phyloP scores from a whole-genome alignment of 2,888 invertebrate genomes.

The Neoaliturus tenellus region DNA sequence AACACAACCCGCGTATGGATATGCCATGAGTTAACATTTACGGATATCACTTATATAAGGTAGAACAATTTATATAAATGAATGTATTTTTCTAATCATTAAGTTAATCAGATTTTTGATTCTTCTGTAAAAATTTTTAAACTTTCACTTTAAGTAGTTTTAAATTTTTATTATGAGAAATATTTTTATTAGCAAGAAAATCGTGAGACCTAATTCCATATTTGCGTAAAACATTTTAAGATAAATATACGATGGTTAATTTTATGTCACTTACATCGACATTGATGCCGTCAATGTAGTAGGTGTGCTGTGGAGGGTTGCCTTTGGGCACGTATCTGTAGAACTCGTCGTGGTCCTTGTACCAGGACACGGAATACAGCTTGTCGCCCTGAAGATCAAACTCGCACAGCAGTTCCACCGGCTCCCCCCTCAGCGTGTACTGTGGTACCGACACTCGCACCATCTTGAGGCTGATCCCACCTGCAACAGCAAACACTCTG shows the following conservation, averaged over 20 bases:
- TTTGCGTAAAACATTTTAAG: neutral
- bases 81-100: too few species aligned
- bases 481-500: too few species aligned
- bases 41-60: too few species aligned
- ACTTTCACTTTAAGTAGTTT: too few species aligned
- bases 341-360: slow-evolving; percentile 90
- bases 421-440: slow-evolving; percentile 80
- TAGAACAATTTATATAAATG: too few species aligned
- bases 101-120: too few species aligned
- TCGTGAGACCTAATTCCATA: neutral
- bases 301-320: slow-evolving; percentile 76
- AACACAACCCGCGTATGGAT: too few species aligned
- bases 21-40: too few species aligned
- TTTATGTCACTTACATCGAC: slow-evolving; percentile 78
- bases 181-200: too few species aligned
- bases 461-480: slow-evolving; percentile 74
- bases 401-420: slow-evolving; percentile 80
- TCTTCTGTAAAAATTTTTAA: too few species aligned
- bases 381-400: slow-evolving; percentile 81
- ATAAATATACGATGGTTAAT: neutral
- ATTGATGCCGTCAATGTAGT: slow-evolving; percentile 81
- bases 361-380: slow-evolving; percentile 89
- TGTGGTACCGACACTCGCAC: slow-evolving; percentile 79
- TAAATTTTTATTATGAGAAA: too few species aligned
- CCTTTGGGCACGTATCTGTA: slow-evolving; percentile 83